These are phyloP conservation scores for Lampropteryx suffumata DNA, from an alignment of 2,888 invertebrate genomes.

Conservation along the genomic window DNA sequence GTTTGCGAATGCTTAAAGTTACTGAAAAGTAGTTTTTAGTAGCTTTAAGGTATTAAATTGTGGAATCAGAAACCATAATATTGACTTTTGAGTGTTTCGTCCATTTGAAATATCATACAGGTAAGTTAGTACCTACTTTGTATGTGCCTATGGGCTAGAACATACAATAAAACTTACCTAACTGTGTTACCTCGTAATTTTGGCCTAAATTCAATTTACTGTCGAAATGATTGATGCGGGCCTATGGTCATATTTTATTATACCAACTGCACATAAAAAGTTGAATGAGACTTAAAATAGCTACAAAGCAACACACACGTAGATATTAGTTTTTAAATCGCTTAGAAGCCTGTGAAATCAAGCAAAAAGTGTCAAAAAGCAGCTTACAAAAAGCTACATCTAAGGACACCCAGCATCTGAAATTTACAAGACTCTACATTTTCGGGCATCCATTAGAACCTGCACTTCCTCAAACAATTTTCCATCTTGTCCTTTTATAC, in stretches of 20 bases:
- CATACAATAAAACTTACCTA: background rate
- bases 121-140: too few relatives aligned
- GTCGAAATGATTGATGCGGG: conserved; percentile 13
- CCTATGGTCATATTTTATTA: background rate
- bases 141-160: too few relatives aligned
- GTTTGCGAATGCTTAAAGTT: too few relatives aligned
- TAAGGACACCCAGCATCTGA: conserved; percentile 1
- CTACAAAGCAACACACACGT: too few relatives aligned
- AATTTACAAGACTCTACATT: conserved; percentile 10
- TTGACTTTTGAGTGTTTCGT: too few relatives aligned
- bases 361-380: background rate
- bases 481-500: conserved; percentile 25
- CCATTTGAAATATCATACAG: too few relatives aligned
- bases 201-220: conserved; percentile 7
- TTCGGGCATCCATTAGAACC: conserved; percentile 21
- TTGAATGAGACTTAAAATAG: too few relatives aligned
- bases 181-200: background rate
- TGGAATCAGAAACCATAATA: too few relatives aligned
- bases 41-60: too few relatives aligned
- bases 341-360: too few relatives aligned
- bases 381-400: background rate
- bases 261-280: background rate
- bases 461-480: conserved; percentile 30
- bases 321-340: too few relatives aligned
- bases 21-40: too few relatives aligned